These are phyloP conservation scores for Apocrypta bakeri DNA, from an alignment of 1,140 invertebrate genomes.

Conservation along the genomic window DNA sequence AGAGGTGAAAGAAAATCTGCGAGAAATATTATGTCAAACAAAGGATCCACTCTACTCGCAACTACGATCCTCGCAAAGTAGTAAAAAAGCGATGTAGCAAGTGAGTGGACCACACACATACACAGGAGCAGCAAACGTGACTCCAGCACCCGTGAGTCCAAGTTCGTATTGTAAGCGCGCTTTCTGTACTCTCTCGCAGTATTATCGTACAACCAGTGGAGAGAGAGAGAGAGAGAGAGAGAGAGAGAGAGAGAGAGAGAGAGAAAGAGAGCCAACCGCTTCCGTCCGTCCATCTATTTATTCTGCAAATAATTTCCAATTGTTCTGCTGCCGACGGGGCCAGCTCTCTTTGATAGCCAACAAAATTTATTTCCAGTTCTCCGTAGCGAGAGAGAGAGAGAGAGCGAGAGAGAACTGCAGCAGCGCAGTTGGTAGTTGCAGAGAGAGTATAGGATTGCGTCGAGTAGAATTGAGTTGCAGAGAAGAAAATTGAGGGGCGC, in stretches of 20 bases:
- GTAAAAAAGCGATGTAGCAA: slow-evolving; percentile 50
- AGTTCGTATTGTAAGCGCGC: slow-evolving; percentile 72
- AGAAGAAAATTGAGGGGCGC: slow-evolving; percentile 50
- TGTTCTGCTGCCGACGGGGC: slow-evolving; percentile 27
- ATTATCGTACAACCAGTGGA: slow-evolving; percentile 70
- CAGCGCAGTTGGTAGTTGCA: slow-evolving; percentile 51
- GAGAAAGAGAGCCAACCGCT: slow-evolving; percentile 27
- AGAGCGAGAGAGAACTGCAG: not conserved
- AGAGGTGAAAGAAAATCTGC: slow-evolving; percentile 33
- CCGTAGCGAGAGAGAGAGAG: not conserved
- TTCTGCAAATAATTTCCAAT: slow-evolving; percentile 53
- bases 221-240: slow-evolving; percentile 19
- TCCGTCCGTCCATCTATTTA: slow-evolving; percentile 43
- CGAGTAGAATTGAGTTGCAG: slow-evolving; percentile 58
- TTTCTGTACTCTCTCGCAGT: slow-evolving; percentile 64
- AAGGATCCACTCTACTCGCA: slow-evolving; percentile 50
- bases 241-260: not conserved
- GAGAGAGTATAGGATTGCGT: slow-evolving; percentile 36
- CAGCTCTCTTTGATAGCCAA: slow-evolving; percentile 42
- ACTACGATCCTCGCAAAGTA: slow-evolving; percentile 36
- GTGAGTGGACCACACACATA: slow-evolving; percentile 71
- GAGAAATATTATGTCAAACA: slow-evolving; percentile 57
- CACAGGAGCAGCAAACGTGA: slow-evolving; percentile 68
- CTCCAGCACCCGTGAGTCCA: slow-evolving; percentile 61
- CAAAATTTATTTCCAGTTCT: slow-evolving; percentile 51